Evolutionary conservation across 2,888 invertebrate genomes (phyloP).

Genomic region (Andrena marginata): DNA sequence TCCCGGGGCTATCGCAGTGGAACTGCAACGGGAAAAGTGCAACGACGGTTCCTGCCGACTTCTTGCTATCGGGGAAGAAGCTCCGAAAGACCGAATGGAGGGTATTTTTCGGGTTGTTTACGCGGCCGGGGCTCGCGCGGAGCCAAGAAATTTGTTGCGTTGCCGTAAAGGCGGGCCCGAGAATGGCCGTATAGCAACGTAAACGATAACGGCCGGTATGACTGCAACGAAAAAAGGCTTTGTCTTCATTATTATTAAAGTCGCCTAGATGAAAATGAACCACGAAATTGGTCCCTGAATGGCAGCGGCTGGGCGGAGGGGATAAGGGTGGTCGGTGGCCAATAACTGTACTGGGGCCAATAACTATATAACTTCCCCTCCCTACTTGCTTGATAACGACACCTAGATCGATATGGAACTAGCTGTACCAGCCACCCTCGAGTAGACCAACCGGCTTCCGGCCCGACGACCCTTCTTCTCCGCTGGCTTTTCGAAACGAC

Average conservation of each 20-base stretch:
- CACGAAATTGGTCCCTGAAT: constrained; percentile 74
- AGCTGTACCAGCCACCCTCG: constrained; percentile 37
- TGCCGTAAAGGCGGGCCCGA: constrained; percentile 3
- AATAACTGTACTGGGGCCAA: constrained; percentile 74
- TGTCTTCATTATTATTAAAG: constrained; percentile 74
- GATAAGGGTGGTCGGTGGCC: constrained; percentile 38
- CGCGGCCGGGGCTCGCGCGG: not conserved
- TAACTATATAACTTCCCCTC: constrained; percentile 71
- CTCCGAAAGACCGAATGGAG: not conserved
- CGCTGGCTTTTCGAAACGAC: constrained; percentile 38
- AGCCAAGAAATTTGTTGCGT: constrained; percentile 24
- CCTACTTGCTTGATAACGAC: constrained; percentile 69
- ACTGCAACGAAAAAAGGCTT: constrained; percentile 53
- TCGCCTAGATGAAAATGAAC: constrained; percentile 72
- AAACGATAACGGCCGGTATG: constrained; percentile 51
- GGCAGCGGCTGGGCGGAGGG: constrained; percentile 50
- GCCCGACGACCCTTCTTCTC: constrained; percentile 49
- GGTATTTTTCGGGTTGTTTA: constrained; percentile 40
- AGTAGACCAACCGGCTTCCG: constrained; percentile 44
- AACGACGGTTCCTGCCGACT: not conserved
- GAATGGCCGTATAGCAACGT: constrained; percentile 46
- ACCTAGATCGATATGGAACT: constrained; percentile 72
- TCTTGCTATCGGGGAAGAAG: not conserved
- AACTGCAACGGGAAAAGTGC: not conserved
- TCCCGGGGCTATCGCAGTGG: not conserved